Conservation (phyloP, 2,113 vertebrate genomes). For the Corapipo altera region DNA sequence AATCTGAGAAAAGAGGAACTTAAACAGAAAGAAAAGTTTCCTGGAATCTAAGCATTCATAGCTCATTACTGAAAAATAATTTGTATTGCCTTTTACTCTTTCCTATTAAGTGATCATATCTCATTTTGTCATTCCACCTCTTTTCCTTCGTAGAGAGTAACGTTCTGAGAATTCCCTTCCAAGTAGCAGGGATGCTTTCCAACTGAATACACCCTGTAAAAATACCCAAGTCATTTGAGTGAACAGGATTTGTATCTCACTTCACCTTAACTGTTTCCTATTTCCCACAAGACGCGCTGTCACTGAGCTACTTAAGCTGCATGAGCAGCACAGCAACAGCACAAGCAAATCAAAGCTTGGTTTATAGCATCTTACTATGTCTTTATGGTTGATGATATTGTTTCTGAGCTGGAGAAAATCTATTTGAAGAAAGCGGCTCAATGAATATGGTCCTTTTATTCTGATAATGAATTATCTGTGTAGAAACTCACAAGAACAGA, state of each 20-base stretch:
- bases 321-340: not conserved
- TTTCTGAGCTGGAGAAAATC: slow-evolving; percentile 21
- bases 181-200: not conserved
- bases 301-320: not conserved
- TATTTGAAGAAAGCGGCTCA: slow-evolving; percentile 14
- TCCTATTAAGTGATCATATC: not conserved
- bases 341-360: slow-evolving; percentile 4
- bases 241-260: slow-evolving; percentile 20
- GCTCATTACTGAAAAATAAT: not conserved
- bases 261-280: slow-evolving; percentile 6
- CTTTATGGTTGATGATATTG: slow-evolving; percentile 6
- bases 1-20: not conserved
- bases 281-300: slow-evolving; percentile 22
- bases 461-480: not conserved
- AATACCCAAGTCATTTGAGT: not conserved
- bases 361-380: slow-evolving; percentile 7
- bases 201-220: not conserved
- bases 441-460: not conserved
- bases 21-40: not conserved
- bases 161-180: not conserved
- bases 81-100: not conserved
- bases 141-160: not conserved
- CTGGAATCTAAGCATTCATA: not conserved
- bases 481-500: not conserved
- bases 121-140: not conserved